These are phyloP conservation scores for Liasis olivaceus DNA, from an alignment of 2,797 vertebrate species.

Conservation along the genomic window DNA sequence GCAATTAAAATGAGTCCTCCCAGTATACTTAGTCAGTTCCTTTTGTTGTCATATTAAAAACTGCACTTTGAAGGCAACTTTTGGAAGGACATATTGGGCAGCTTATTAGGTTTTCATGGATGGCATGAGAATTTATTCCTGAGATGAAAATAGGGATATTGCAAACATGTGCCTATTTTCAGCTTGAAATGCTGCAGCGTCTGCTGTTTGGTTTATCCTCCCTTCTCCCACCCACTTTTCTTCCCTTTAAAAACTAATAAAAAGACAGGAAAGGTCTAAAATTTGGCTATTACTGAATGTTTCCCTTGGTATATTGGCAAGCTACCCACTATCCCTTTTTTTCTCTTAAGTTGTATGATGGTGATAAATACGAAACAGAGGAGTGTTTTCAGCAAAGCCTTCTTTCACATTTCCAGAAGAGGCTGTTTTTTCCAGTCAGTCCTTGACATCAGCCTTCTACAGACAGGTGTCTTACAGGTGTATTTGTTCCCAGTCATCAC, in stretches of 20 bases:
- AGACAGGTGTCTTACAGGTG: no score
- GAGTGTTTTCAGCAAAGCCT: neutral
- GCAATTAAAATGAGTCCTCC: neutral
- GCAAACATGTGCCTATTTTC: neutral
- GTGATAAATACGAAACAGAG: neutral
- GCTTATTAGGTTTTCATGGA: neutral
- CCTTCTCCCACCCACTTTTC: neutral
- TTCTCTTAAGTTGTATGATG: neutral
- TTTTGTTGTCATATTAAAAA: neutral
- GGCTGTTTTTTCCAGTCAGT: neutral
- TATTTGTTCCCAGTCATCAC: neutral
- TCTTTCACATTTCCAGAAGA: neutral
- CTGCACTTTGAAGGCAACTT: neutral
- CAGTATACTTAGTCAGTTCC: neutral
- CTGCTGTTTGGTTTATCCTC: neutral
- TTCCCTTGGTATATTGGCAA: neutral
- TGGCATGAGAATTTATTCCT: neutral
- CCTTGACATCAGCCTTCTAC: neutral
- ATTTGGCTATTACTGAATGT: neutral
- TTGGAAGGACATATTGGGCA: neutral
- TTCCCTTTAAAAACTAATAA: neutral
- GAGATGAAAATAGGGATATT: neutral
- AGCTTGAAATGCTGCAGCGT: neutral
- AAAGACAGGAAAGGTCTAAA: neutral
- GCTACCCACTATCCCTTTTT: neutral